Base-by-base conservation (phyloP, 2,888 invertebrate genomes). In the Metellina segmentata region DNA sequence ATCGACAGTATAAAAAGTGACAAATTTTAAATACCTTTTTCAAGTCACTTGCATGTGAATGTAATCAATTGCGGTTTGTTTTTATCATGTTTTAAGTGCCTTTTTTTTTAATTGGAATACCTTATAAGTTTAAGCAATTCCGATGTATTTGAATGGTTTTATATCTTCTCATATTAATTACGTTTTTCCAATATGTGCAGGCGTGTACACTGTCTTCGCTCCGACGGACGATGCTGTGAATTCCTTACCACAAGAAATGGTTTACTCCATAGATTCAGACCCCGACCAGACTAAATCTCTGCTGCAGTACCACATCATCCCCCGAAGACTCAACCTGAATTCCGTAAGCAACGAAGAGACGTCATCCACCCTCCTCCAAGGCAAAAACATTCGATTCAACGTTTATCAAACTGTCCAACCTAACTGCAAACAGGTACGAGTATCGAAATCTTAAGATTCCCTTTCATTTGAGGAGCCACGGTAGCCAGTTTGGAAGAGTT, bases 141-240 rank as follows among this genome's bases (percentile, higher is more conserved):
- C 34, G 34, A 34, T 34, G 4, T 34, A 34, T 34, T 34, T 2
- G 1, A 34, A 4, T 34, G 34, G 34, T 34, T 34, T 34, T 34
- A 34, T 34, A 34, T n/a, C n/a, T n/a, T n/a, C 61, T 6, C 9
- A 9, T 61, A 11, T 5, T 61, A 61, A 61, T 61, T 11, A 8
- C 61, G 61, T 5, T 61, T 11, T 16, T 5, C 16, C 9, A 61
- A 61, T 61, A 13, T 85, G 69, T 70, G 16, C 19, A 93, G 93
- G 92, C 11, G 88, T 83, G 51, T 93, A 93, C 85, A 93, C 93
- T 6, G 89, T 93, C 0, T 93, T 93, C 34, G 93, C 93, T 7
- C 93, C 93, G 11, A 93, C 93, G 9, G 93, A 93, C 61, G 92
- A 92, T 13, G 93, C 93, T 13, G 87, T 93, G 8, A 83, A 86